phyloP scores from a whole-genome alignment of 1,140 invertebrate genomes.

The Cyclargus thomasi region DNA sequence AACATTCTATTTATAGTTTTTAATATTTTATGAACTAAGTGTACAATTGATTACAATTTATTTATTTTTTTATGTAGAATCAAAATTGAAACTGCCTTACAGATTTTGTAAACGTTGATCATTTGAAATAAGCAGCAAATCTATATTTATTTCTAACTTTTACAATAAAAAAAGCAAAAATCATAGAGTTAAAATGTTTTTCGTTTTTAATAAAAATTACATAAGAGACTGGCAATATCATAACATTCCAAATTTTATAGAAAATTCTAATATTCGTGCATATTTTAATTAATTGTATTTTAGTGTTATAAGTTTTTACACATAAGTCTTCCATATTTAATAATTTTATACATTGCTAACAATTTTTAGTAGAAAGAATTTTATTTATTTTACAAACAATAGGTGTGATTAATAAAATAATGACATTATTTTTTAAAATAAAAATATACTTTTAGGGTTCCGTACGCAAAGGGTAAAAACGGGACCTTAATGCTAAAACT shows the following conservation, averaged over 20 bases:
- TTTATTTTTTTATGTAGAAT: neutral
- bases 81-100: no score
- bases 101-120: neutral
- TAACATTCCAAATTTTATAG: conserved; percentile 14
- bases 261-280: neutral
- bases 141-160: neutral
- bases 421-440: no score
- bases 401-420: no score
- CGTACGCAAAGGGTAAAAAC: no score
- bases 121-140: neutral
- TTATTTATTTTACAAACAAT: no score
- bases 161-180: neutral
- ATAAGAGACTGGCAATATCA: conserved; percentile 5
- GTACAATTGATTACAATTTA: neutral
- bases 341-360: conserved; percentile 6
- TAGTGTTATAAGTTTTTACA: conserved; percentile 3
- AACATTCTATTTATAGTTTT: neutral
- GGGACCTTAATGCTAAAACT: no score
- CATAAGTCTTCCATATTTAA: conserved; percentile 10
- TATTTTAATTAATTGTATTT: conserved; percentile 6
- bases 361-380: neutral
- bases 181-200: neutral
- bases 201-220: neutral
- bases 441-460: no score
- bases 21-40: neutral